Conservation (phyloP, 53 echinoderm and acorn worm species). For the Echinometra lucunter region DNA sequence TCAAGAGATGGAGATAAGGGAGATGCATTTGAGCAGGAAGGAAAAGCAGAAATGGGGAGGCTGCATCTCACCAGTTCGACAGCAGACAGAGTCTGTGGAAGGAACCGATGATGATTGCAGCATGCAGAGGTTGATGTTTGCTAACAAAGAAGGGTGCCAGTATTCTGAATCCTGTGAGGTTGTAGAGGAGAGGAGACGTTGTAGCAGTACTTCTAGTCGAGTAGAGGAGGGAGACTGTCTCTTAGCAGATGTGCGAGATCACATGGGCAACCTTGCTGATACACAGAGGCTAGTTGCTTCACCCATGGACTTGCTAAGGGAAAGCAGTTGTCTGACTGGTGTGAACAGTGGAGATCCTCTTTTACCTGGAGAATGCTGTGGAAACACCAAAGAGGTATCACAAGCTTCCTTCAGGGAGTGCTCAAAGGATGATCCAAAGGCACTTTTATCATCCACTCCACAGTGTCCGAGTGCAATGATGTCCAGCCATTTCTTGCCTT, state of each 20-base stretch:
- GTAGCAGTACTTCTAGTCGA: not conserved
- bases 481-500: conserved; percentile 55
- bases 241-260: not conserved
- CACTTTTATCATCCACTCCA: not conserved
- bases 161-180: not conserved
- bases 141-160: not conserved
- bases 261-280: not conserved
- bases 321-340: not conserved
- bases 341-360: not conserved
- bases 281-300: not conserved
- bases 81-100: not conserved
- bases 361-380: not conserved
- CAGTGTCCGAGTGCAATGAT: conserved; percentile 47
- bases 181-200: not conserved
- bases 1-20: conserved; percentile 53
- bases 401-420: conserved; percentile 4
- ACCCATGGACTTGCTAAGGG: not conserved
- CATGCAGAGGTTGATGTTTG: conserved; percentile 1
- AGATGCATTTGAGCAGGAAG: conserved; percentile 48
- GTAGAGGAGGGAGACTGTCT: conserved; percentile 18
- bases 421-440: not conserved
- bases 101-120: conserved; percentile 20
- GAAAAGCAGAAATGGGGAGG: not conserved
- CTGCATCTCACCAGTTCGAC: not conserved
- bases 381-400: not conserved